A percentile compares a stretch with the other conserved stretches of the same genome.
Evolutionary conservation across 2,888 invertebrate genomes (phyloP).

Genomic region (Melitaea athalia): DNA sequence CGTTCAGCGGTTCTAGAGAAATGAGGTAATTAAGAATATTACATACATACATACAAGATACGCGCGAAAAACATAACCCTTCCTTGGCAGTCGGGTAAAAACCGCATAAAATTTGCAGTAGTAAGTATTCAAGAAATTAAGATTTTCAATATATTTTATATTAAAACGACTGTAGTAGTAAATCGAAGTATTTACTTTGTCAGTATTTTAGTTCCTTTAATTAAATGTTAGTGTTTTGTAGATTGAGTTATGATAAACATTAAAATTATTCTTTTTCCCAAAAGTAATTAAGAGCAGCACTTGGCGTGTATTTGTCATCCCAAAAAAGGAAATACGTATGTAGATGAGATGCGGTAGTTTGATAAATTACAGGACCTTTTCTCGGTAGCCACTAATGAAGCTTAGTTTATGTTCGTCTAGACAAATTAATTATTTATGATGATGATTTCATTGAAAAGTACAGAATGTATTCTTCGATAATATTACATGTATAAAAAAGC

Average conservation of each 20-base stretch:
- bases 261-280: neutral
- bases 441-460: neutral
- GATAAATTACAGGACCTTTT: slow-evolving; percentile 8
- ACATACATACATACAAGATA: no score
- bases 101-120: neutral
- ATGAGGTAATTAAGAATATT: no score
- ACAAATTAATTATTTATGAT: neutral
- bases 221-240: no score
- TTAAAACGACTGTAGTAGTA: no score
- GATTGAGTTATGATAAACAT: neutral
- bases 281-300: neutral
- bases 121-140: no score
- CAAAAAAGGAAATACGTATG: slow-evolving; percentile 10
- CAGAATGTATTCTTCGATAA: neutral
- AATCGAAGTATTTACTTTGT: no score
- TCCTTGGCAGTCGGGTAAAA: no score
- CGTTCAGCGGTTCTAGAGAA: no score
- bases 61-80: no score
- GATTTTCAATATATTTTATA: no score
- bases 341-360: slow-evolving; percentile 3
- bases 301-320: slow-evolving; percentile 4
- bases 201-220: no score
- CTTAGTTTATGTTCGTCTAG: slow-evolving; percentile 7
- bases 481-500: neutral
- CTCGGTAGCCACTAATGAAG: slow-evolving; percentile 7